Conservation (phyloP, 1,140 invertebrate genomes). For the Meloidogyne chitwoodi region DNA sequence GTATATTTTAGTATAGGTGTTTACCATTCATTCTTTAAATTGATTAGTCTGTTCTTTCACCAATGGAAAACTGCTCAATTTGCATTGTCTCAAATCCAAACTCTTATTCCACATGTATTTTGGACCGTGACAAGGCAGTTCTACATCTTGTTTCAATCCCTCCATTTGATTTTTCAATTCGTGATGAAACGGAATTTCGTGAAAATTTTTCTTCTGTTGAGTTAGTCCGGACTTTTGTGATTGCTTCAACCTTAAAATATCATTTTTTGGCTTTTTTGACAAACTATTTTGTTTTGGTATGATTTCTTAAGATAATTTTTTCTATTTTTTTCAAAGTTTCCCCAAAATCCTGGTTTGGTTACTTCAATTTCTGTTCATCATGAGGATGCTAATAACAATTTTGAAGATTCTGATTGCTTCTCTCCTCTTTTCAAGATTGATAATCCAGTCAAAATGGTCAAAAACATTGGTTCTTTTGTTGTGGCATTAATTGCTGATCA, state of each 20-base stretch:
- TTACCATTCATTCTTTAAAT: neutral
- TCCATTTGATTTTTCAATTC: conserved; percentile 1
- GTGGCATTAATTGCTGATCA: conserved; percentile 8
- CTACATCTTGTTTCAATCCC: conserved; percentile 3
- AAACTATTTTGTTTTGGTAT: neutral
- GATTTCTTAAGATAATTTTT: neutral
- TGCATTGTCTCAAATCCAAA: neutral
- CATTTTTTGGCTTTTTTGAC: conserved; percentile 2
- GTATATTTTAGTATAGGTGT: neutral
- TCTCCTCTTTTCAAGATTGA: conserved; percentile 8
- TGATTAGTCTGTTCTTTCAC: neutral
- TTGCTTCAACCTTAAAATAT: neutral
- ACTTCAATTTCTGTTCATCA: conserved; percentile 1
- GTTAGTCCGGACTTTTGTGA: neutral
- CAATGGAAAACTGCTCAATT: neutral
- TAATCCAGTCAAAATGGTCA: conserved; percentile 13
- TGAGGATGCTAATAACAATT: neutral
- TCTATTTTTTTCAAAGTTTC: conserved; percentile 19
- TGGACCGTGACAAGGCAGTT: neutral
- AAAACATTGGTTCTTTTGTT: conserved; percentile 14
- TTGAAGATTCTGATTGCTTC: neutral
- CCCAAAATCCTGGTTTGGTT: neutral
- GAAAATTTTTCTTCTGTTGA: neutral
- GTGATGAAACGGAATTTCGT: conserved; percentile 6
- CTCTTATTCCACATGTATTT: neutral